Evolutionary conservation across 2,888 invertebrate species (phyloP), one percentile per base, ranked within the genome.

Genomic region (Mesopsocus fuscifrons): DNA sequence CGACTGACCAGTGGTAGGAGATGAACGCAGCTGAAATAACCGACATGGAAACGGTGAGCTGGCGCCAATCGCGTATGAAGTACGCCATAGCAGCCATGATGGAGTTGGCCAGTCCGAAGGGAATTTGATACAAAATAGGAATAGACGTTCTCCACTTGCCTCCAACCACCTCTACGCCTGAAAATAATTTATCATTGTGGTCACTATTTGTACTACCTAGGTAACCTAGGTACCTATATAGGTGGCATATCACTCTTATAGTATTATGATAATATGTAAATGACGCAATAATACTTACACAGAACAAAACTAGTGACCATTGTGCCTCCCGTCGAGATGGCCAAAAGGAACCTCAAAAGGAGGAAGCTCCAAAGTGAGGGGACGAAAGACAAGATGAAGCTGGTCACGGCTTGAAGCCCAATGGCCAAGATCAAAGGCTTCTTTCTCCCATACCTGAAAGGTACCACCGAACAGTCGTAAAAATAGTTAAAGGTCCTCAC

Each of bases 251-350:
- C n/a, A n/a, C n/a, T n/a, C n/a, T 55, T 11, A 32, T 41, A 17
- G 26, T 9, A 42, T 31, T 21, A 21, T 16, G 3, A 4, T 13
- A 16, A 11, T 4, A 45, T 17, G 44, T 15, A 20, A 16, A 16
- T 2, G 16, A 13, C 11, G 30, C 6, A 42, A 31, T 20, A 18
- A 20, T 34, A 72, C 66, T 72, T 68, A 55, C 71, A 72, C 50
- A 77, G 59, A 2, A 77, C 74, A 53, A 77, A 76, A 1, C 76
- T 73, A 49, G 71, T 69, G 15, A 74, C 69, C 47, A 70, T 66
- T 21, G 72, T 67, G 3, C 75, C 77, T 44, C 74, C 74, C 50
- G 69, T 69, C 4, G 70, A 68, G 44, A 74, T 54, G 2, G 72
- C 74, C 46, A 71, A 54, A 17, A 71, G 49, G 52, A 73, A 71